These are phyloP conservation scores for Cerceris rybyensis DNA, from an alignment of 2,888 invertebrate species.

Conservation along the genomic window DNA sequence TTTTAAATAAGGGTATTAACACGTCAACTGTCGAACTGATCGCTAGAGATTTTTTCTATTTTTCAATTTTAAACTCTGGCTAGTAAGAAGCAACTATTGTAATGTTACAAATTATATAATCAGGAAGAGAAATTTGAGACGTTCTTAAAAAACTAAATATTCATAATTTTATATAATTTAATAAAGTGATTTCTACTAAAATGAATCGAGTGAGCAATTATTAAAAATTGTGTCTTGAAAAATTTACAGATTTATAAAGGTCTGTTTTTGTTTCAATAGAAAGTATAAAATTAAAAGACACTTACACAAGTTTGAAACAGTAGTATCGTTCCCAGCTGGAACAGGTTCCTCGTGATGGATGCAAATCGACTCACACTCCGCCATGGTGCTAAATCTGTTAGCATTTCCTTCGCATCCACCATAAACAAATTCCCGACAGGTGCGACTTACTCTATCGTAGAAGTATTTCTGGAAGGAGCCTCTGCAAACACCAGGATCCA, in stretches of 20 bases:
- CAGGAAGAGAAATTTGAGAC: no score
- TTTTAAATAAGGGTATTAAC: no score
- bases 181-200: no score
- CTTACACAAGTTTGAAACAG: constrained; percentile 77
- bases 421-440: constrained; percentile 88
- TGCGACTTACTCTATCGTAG: constrained; percentile 85
- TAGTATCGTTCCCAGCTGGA: constrained; percentile 79
- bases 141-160: no score
- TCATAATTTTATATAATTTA: no score
- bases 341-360: constrained; percentile 84
- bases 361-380: constrained; percentile 90
- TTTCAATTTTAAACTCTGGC: no score
- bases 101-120: no score
- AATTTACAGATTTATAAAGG: not conserved
- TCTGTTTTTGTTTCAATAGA: not conserved
- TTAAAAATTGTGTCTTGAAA: no score
- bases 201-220: no score
- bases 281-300: not conserved
- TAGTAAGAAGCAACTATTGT: no score
- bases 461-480: constrained; percentile 87
- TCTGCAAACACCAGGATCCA: constrained; percentile 88
- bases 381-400: constrained; percentile 90
- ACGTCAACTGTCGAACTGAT: no score
- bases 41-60: no score
- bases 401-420: constrained; percentile 93